These are phyloP conservation scores for Dufourea novaeangliae DNA, from an alignment of 1,140 invertebrate species.

Conservation along the genomic window DNA sequence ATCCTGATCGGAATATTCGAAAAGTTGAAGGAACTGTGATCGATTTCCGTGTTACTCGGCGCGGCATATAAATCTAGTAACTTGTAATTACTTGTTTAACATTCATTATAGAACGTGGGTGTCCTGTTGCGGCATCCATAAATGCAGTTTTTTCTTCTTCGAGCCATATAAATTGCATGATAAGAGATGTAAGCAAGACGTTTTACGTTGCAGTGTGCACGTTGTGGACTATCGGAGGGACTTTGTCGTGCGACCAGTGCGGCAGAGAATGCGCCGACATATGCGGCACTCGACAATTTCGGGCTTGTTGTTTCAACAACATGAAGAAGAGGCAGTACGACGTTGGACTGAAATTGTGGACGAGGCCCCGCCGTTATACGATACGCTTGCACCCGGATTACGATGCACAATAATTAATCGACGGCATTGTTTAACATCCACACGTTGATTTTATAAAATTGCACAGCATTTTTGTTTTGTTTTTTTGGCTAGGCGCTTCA, in stretches of 20 bases:
- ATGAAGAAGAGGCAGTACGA: constrained; percentile 78
- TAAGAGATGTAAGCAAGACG: too few species aligned
- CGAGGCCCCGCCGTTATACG: constrained; percentile 52
- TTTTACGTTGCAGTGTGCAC: constrained; percentile 61
- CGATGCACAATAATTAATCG: not conserved
- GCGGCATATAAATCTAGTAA: constrained; percentile 44
- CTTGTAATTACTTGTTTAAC: constrained; percentile 72
- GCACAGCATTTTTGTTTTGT: constrained; percentile 11
- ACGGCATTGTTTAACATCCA: not conserved
- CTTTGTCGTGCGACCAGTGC: constrained; percentile 82
- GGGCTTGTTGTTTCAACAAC: constrained; percentile 85
- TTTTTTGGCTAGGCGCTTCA: not conserved
- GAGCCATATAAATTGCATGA: not conserved
- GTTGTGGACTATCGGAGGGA: constrained; percentile 71
- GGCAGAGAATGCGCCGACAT: constrained; percentile 83
- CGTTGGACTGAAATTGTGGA: constrained; percentile 61
- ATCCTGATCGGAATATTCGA: not conserved
- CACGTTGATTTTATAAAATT: not conserved
- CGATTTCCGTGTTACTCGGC: constrained; percentile 53
- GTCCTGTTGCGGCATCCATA: constrained; percentile 58
- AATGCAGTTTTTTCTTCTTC: constrained; percentile 63
- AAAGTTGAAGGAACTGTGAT: constrained; percentile 34
- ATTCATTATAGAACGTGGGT: constrained; percentile 62
- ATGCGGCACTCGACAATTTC: constrained; percentile 83
- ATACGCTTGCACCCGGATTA: constrained; percentile 56